These are phyloP conservation scores for Tenualosa thibaudeaui DNA, from an alignment of 2,797 vertebrate genomes.

Conservation along the genomic window DNA sequence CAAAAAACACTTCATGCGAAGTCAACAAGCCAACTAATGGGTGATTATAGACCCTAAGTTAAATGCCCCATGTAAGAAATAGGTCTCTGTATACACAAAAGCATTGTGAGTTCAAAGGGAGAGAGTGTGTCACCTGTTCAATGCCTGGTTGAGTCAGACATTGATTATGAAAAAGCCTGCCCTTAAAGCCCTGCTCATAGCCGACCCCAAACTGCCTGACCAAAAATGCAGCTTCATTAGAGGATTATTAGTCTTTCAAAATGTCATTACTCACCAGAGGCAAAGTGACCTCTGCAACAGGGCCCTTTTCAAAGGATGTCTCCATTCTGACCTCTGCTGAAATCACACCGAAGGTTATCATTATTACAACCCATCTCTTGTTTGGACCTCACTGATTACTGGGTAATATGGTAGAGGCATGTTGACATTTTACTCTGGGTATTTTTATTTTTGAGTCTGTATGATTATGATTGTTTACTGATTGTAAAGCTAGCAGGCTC, in stretches of 20 bases:
- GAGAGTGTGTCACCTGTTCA: constrained; percentile 47
- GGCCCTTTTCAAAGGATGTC: constrained; percentile 43
- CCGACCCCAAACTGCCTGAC: constrained; percentile 55
- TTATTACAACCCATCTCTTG: background rate
- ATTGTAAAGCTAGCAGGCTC: background rate
- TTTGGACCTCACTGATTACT: background rate
- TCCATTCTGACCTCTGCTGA: constrained; percentile 53
- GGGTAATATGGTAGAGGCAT: background rate
- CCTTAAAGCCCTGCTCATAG: constrained; percentile 46
- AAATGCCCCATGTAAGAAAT: background rate
- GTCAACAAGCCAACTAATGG: background rate
- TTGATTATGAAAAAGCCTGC: constrained; percentile 60
- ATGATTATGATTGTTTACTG: background rate
- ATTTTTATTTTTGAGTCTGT: background rate
- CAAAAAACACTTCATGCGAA: background rate
- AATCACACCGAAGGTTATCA: constrained; percentile 2
- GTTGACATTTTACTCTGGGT: background rate
- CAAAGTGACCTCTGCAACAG: constrained; percentile 53
- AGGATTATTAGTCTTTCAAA: constrained; percentile 71
- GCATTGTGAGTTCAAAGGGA: background rate
- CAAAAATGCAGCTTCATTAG: constrained; percentile 72
- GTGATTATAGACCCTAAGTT: background rate
- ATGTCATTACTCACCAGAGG: constrained; percentile 68
- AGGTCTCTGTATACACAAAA: background rate
- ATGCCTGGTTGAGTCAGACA: constrained; percentile 54